Evolutionary conservation across 23 tunicate species (phyloP).

Genomic region (Phallusia fumigata): DNA sequence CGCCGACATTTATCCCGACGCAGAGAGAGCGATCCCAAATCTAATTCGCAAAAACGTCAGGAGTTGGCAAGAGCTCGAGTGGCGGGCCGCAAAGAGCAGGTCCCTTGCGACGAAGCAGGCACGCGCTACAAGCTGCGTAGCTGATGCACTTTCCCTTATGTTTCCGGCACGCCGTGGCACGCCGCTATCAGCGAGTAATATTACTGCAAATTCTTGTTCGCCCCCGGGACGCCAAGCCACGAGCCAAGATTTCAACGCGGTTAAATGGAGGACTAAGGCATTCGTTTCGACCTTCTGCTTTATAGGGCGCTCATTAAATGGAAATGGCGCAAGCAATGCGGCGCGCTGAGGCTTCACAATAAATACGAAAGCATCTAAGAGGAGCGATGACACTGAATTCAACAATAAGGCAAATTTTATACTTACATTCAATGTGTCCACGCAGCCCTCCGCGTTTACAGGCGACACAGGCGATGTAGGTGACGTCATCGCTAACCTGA

Average conservation of each 20-base stretch:
- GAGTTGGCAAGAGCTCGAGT: not conserved
- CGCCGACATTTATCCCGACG: no score
- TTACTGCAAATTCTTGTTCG: not conserved
- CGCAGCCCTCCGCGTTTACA: not conserved
- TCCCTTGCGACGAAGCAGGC: not conserved
- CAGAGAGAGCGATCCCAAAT: not conserved
- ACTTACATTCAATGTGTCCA: not conserved
- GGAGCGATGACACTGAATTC: no score
- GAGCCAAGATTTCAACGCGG: slow-evolving; percentile 7
- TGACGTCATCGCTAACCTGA: slow-evolving; percentile 1
- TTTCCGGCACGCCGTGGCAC: not conserved
- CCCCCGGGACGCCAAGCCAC: not conserved
- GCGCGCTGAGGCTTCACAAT: no score
- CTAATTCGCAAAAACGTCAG: not conserved
- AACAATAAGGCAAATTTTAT: not conserved
- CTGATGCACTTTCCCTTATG: not conserved
- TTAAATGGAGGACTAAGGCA: not conserved
- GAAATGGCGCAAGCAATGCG: no score
- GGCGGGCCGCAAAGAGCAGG: not conserved
- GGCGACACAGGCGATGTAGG: not conserved
- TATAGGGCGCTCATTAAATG: not conserved
- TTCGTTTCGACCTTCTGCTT: not conserved
- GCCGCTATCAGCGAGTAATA: not conserved
- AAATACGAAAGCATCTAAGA: no score
- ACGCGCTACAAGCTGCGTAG: not conserved